These are phyloP conservation scores for Drosophila cracens DNA, from an alignment of 2,888 invertebrate species.

Conservation along the genomic window DNA sequence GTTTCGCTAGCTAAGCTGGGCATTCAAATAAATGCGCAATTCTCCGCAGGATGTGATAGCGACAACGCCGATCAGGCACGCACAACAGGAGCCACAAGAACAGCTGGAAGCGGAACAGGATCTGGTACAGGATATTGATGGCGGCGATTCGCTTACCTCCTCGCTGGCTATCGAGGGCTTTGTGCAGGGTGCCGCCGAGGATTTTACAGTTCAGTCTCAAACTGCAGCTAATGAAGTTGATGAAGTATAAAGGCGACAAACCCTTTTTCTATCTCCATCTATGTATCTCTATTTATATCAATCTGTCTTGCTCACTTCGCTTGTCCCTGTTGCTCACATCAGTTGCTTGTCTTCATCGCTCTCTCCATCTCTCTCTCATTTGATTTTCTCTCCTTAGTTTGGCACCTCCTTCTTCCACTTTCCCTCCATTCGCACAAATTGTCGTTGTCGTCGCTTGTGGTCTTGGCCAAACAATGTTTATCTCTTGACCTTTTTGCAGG, in stretches of 20 bases:
- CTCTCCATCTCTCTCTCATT: background rate
- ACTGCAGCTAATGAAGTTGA: constrained; percentile 83
- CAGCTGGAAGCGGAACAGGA: constrained; percentile 27
- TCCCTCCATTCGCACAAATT: constrained; percentile 27
- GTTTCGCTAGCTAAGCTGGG: constrained; percentile 13
- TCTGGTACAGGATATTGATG: constrained; percentile 53
- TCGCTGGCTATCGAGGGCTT: constrained; percentile 84
- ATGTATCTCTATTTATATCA: constrained; percentile 7
- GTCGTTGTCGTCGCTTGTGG: constrained; percentile 10
- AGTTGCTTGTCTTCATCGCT: background rate
- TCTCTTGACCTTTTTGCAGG: constrained; percentile 83
- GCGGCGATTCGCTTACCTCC: constrained; percentile 81
- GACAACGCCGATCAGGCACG: constrained; percentile 7
- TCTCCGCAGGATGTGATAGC: constrained; percentile 70
- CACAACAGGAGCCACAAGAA: background rate
- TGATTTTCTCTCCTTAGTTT: background rate
- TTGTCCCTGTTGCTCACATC: constrained; percentile 1
- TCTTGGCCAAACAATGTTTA: constrained; percentile 16
- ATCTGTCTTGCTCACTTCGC: constrained; percentile 5
- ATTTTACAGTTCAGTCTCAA: constrained; percentile 85
- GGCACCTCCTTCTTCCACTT: constrained; percentile 21
- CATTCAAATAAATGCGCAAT: constrained; percentile 47
- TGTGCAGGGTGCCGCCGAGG: constrained; percentile 84
- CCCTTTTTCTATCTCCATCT: constrained; percentile 29
- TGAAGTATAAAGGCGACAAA: constrained; percentile 76